Evolutionary conservation across 2,888 invertebrate genomes (phyloP), one percentile per base, ranked within the genome.

Genomic region (Archips crataeganus): DNA sequence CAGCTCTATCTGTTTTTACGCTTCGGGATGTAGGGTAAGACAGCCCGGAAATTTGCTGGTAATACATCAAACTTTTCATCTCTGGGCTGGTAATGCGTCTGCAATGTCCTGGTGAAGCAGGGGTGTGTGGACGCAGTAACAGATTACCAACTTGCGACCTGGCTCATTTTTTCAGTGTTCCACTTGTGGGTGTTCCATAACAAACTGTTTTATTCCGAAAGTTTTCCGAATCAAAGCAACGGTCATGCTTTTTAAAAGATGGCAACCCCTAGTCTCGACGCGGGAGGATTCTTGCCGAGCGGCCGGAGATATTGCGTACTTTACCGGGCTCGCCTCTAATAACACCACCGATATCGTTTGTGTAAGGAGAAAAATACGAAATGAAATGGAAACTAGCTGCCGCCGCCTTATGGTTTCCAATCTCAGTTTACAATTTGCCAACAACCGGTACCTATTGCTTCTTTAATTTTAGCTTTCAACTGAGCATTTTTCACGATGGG

Each of bases 281-380:
- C 39, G 23, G 42, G 57, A 64, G 47, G 64, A 64, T 71, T 87
- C 86, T 84, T 82, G 83, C 87, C 87, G 85, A 84, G 86, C 82
- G 84, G 81, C 84, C 87, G 87, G 85, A 89, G 92, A 93, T 94
- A 94, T 94, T 94, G 93, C 93, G 90, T 90, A 91, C 92, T 93
- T 23, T 91, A 91, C 92, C 89, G 86, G 89, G 89, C 90, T 90
- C 87, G 87, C 87, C 87, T 91, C 91, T 94, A 93, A 94, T 94
- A 94, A 93, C 88, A 91, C 87, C 86, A 83, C 87, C 89, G 88
- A 91, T 92, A 91, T 87, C 88, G 88, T 90, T 90, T 90, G 87
- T 91, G 87, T 87, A 87, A 88, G 84, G 82, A 87, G 89, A 91
- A 91, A 91, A 92, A 91, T 90, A 91, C 87, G 84, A 90, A 90